Evolutionary conservation across 2,888 invertebrate species (phyloP), one percentile per base, ranked within the genome.

Genomic region (Drosophila recens): DNA sequence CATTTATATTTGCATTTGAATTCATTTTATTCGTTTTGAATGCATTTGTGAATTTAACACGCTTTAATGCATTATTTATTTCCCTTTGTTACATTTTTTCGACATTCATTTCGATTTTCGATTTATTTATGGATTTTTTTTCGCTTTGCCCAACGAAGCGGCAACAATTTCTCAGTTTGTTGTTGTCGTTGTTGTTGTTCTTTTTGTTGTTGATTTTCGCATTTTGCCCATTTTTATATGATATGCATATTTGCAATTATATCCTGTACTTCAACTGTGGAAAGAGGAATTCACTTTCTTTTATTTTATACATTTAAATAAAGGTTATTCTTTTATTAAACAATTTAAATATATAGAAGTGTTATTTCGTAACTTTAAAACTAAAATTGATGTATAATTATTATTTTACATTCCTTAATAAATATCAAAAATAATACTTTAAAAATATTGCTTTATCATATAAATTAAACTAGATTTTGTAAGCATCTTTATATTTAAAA

Each of bases 181-280:
- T 30, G 30, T 27, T 27, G 4, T n/a, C n/a, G 0, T 27, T 27
- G 5, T 27, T 27, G 5, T 27, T 27, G 27, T 27, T 6, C 1
- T 5, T 27, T 3, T 23, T 4, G 4, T 4, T 23, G 27, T 27
- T 27, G 27, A 27, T 27, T 27, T 27, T 61, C 15, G 58, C 20
- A 4, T 51, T 66, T 51, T 51, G 45, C 3, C 13, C 54, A 73
- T 56, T 52, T 42, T 23, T 49, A 53, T 59, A 8, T n/a, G 53
- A n/a, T 52, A 38, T 61, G 67, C 59, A 73, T 73, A 56, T 38
- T 61, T 74, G 30, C 56, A 38, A 11, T 52, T 20, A 45, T 72
- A 42, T 40, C 34, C n/a, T n/a, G n/a, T 6, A 42, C 4, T 34
- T 10, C 3, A 27, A 27, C n/a, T n/a, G n/a, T n/a, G n/a, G n/a